phyloP scores from a whole-genome alignment of 2,113 vertebrate genomes.

The Pseudorectes ferrugineus region DNA sequence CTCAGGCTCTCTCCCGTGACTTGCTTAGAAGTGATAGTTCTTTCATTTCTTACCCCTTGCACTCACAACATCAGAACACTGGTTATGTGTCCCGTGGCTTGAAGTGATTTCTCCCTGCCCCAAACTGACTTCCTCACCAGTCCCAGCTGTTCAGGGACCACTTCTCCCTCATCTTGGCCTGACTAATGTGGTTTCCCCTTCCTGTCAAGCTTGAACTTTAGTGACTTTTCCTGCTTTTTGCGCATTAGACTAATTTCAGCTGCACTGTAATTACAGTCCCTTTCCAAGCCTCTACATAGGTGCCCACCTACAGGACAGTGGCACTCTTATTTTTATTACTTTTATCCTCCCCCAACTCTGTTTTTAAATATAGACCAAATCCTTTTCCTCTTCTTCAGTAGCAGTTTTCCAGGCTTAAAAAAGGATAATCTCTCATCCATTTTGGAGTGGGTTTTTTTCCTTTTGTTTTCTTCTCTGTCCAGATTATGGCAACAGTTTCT shows the following conservation, averaged over 20 bases:
- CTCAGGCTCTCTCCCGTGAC: not conserved
- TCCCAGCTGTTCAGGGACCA: constrained; percentile 35
- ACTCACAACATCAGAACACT: not conserved
- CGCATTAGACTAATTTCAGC: not conserved
- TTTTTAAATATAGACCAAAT: not conserved
- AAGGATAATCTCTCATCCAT: not conserved
- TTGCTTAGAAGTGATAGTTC: not conserved
- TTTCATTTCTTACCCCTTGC: not conserved
- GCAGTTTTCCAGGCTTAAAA: not conserved
- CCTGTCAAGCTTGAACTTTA: constrained; percentile 23
- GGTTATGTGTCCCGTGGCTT: not conserved
- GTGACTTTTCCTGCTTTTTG: constrained; percentile 1
- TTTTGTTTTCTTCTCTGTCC: not conserved
- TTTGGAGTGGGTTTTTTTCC: not conserved
- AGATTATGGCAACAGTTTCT: not conserved
- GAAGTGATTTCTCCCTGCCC: not conserved
- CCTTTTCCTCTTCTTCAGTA: not conserved
- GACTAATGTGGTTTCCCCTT: constrained; percentile 27
- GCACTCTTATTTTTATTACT: not conserved
- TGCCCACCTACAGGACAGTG: not conserved
- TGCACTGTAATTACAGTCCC: not conserved
- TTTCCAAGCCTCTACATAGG: not conserved
- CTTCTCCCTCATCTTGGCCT: constrained; percentile 38
- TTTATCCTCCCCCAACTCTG: not conserved
- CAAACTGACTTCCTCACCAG: constrained; percentile 25